Evolutionary conservation across 2,797 vertebrate genomes (phyloP).

Genomic region (Xenopus petersii): DNA sequence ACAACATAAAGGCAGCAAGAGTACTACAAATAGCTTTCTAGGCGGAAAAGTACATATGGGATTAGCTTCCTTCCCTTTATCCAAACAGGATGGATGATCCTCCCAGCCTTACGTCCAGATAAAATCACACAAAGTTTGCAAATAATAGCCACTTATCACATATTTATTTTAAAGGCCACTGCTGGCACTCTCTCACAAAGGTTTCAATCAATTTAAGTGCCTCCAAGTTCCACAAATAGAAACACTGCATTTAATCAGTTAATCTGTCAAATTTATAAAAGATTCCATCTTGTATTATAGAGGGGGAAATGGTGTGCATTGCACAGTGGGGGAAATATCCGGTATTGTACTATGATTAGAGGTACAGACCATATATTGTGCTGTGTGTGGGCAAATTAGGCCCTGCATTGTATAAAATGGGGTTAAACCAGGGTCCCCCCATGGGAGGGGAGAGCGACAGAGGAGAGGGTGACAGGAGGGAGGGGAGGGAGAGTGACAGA

Average conservation of each 20-base stretch:
- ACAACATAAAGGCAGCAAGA: not conserved
- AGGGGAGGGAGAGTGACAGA: too few relatives aligned
- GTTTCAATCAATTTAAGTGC: too few relatives aligned
- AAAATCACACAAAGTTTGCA: not conserved
- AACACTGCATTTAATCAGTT: too few relatives aligned
- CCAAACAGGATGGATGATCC: slow-evolving; percentile 39
- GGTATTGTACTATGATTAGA: not conserved
- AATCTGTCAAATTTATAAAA: too few relatives aligned
- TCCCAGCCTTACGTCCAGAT: not conserved
- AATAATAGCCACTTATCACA: not conserved
- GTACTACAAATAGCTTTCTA: slow-evolving; percentile 37
- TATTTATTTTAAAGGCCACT: not conserved
- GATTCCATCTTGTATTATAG: not conserved
- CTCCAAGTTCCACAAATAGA: too few relatives aligned
- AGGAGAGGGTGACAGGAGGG: too few relatives aligned
- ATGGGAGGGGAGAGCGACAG: too few relatives aligned
- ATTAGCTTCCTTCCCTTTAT: slow-evolving; percentile 36
- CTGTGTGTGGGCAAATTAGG: not conserved
- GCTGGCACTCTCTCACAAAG: not conserved
- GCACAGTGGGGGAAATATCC: not conserved
- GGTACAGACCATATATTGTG: slow-evolving; percentile 1
- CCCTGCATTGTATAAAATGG: too few relatives aligned
- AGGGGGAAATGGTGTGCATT: not conserved
- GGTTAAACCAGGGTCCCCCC: too few relatives aligned
- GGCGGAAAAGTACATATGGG: slow-evolving; percentile 20